Base-by-base conservation (phyloP, 2,113 vertebrate species). In the Ursus arctos region DNA sequence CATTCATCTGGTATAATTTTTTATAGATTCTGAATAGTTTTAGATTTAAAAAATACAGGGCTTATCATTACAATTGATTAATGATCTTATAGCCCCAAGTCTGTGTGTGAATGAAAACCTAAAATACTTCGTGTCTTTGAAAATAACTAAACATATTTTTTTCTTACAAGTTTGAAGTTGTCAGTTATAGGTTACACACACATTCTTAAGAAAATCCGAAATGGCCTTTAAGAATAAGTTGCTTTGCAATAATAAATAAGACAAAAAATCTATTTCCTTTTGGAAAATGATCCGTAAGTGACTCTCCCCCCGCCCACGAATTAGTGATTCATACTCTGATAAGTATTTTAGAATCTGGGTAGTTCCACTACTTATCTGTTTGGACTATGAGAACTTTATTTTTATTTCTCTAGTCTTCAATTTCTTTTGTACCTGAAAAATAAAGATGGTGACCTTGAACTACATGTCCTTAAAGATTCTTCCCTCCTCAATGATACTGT, bases 61-160 rank as follows among this genome's bases (percentile, higher is more conserved):
- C 22, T 93, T 83, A 85, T 74, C 21, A 69, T 96, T 51, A 79
- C 61, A 96, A 76, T 14, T 65, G 36, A 86, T 11, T 91, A 81
- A 83, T 77, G n/a, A 72, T 57, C 13, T 36, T 59, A 65, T 0
- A 33, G 19, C 36, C 40, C 92, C 22, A 76, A 87, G 7, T 72
- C n/a, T 77, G 1, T 61, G 12, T 71, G 18, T 57, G 5, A 16
- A 69, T 72, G 14, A 15, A 97, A 59, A 82, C 33, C 8, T 19
- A 71, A 65, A 88, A 90, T 88, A 81, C 6, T 57, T 31, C 65
- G 19, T 80, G 18, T 69, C 26, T 83, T 65, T 76, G 63, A 77
- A 87, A 81, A 28, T 22, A 84, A 57, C 33, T 84, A 55, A 77
- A 47, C 19, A 59, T 36, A 47, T 36, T 57, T 77, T 90, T 93